Base-by-base conservation (phyloP, 2,888 invertebrate species). In the Drepanosiphum platanoidis region DNA sequence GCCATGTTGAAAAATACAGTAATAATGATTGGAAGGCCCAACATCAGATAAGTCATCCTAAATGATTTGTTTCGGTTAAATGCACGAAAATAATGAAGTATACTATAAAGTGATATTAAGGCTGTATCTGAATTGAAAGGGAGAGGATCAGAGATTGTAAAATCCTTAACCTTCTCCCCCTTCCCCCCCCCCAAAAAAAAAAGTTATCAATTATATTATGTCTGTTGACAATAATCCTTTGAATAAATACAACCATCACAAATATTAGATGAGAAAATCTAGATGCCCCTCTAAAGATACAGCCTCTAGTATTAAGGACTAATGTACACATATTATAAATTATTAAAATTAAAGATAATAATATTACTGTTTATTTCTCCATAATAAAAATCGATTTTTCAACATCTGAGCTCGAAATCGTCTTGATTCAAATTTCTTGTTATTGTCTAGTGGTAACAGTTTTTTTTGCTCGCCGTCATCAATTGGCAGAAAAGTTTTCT, bases 1-100 rank as follows among this genome's bases (percentile, higher is more conserved):
- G 91, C 91, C 81, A 91, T 88, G 88, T 91, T 91, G 88, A 91
- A 91, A 46, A 91, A 88, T 7, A 90, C 88, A 82, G 91, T 90
- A 88, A 91, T 90, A 18, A 91, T 88, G 0, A 90, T 88, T 4
- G 91, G 91, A 27, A 91, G 88, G 58, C 91, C 88, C 87, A 91
- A 90, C 87, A 91, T 89, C 88, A 91, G 91, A 75, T 90, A 83
- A 87, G 91, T 89, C 88, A 91, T 89, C 34, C 89, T 89, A 87
- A 34, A 88, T 84, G 66, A 72, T 58, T 18, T 4, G 5, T 81
- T 22, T 71, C 30, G 39, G 15, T 22, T 39, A 30, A 64, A 64
- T 22, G 9, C 13, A 77, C 27, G 0, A 39, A 36, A 52, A 39
- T 7, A 1, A 27, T 77, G 1, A 11, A 39, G 4, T 61, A 61